phyloP scores from a whole-genome alignment of 2,888 invertebrate genomes.

The Eucera pruinosa region DNA sequence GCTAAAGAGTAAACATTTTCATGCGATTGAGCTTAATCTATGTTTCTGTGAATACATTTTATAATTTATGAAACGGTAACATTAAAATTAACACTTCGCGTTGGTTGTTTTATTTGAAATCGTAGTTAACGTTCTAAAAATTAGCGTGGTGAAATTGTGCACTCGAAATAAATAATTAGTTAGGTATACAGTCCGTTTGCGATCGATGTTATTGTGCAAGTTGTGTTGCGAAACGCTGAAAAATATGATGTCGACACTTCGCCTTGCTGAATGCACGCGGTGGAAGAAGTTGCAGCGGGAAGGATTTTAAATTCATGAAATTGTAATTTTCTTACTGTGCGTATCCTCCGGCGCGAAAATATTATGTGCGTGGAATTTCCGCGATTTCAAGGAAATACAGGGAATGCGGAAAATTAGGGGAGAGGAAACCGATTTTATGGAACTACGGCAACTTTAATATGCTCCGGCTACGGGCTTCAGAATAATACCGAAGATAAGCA shows the following conservation, averaged over 20 bases:
- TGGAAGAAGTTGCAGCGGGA: neutral
- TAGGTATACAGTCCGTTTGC: neutral
- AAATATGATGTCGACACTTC: neutral
- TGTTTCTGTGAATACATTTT: too few species aligned
- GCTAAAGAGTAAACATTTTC: too few species aligned
- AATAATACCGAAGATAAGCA: neutral
- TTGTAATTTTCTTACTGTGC: slow-evolving; percentile 31
- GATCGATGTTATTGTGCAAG: neutral
- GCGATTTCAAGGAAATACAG: neutral
- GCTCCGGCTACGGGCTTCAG: neutral
- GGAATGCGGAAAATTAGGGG: slow-evolving; percentile 10
- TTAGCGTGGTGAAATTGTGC: too few species aligned
- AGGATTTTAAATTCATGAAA: slow-evolving; percentile 49
- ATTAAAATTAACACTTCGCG: too few species aligned
- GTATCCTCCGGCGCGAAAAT: slow-evolving; percentile 7
- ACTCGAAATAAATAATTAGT: too few species aligned
- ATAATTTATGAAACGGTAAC: too few species aligned
- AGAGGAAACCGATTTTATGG: slow-evolving; percentile 5
- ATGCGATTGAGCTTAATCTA: too few species aligned
- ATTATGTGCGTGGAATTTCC: slow-evolving; percentile 36
- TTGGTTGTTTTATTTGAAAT: too few species aligned
- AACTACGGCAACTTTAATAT: neutral
- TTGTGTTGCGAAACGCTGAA: neutral
- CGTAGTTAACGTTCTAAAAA: too few species aligned
- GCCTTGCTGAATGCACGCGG: neutral